Evolutionary conservation across 2,888 invertebrate genomes (phyloP).

Genomic region (Omphaloscelis lunosa): DNA sequence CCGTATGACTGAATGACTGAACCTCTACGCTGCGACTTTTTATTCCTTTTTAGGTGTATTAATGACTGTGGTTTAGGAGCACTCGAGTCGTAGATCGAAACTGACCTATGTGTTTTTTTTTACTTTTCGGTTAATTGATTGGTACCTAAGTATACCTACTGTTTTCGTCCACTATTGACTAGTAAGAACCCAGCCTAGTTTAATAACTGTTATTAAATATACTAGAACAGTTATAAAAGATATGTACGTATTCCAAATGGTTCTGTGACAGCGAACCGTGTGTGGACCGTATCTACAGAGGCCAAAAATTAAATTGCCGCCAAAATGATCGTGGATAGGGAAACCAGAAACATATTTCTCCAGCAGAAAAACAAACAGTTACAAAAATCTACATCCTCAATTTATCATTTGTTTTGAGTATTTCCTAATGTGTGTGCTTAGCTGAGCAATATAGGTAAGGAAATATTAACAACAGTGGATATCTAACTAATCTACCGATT

Average conservation of each 20-base stretch:
- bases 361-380: neutral
- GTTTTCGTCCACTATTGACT: neutral
- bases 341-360: neutral
- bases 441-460: neutral
- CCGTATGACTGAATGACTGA: neutral
- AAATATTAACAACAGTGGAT: constrained; percentile 3
- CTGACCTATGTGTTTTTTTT: neutral
- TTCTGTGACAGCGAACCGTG: neutral
- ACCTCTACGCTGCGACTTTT: neutral
- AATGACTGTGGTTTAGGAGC: neutral
- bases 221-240: neutral
- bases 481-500: constrained; percentile 14
- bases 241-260: neutral
- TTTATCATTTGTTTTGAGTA: neutral
- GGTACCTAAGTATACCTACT: too few species aligned
- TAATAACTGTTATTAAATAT: neutral
- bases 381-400: neutral
- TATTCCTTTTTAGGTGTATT: neutral
- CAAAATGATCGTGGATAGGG: neutral
- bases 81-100: neutral
- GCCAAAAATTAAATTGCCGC: neutral
- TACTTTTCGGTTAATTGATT: neutral
- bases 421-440: neutral
- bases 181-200: neutral
- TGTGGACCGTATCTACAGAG: neutral